phyloP scores from a whole-genome alignment of 2,888 invertebrate genomes.

The Calephelis perditalis region DNA sequence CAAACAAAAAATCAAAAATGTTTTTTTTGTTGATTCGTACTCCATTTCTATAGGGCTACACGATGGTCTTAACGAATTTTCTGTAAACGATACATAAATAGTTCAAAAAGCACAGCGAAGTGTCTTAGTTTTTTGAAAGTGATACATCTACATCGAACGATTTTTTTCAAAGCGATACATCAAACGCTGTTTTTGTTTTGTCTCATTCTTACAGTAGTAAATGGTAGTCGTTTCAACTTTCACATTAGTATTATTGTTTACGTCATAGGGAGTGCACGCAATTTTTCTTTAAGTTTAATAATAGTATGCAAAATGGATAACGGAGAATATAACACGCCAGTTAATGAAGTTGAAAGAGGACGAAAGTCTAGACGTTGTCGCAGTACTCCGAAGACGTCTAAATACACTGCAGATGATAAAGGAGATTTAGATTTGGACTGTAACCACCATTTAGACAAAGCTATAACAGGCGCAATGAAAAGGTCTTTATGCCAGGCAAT shows the following conservation, averaged over 20 bases:
- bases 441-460: slow-evolving; percentile 2
- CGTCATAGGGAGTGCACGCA: slow-evolving; percentile 2
- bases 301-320: not conserved
- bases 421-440: not conserved
- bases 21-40: slow-evolving; percentile 4
- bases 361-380: slow-evolving; percentile 1
- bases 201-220: not conserved
- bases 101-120: not conserved
- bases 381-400: slow-evolving; percentile 2
- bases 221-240: not conserved
- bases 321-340: slow-evolving; percentile 2
- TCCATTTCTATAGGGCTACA: not conserved
- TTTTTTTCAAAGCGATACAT: slow-evolving; percentile 6
- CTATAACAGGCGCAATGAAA: not conserved
- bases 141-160: slow-evolving; percentile 1
- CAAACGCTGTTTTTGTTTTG: slow-evolving; percentile 5
- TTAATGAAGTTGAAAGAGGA: slow-evolving; percentile 3
- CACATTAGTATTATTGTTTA: not conserved
- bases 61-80: not conserved
- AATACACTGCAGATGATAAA: not conserved
- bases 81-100: slow-evolving; percentile 4
- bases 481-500: slow-evolving; percentile 3
- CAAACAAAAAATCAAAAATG: slow-evolving; percentile 1
- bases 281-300: not conserved
- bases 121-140: slow-evolving; percentile 7